Percentiles rank a stretch among this genome's conserved stretches.
These are phyloP conservation scores for Drosophila trichaetosa DNA, from an alignment of 2,888 invertebrate species.

Conservation along the genomic window DNA sequence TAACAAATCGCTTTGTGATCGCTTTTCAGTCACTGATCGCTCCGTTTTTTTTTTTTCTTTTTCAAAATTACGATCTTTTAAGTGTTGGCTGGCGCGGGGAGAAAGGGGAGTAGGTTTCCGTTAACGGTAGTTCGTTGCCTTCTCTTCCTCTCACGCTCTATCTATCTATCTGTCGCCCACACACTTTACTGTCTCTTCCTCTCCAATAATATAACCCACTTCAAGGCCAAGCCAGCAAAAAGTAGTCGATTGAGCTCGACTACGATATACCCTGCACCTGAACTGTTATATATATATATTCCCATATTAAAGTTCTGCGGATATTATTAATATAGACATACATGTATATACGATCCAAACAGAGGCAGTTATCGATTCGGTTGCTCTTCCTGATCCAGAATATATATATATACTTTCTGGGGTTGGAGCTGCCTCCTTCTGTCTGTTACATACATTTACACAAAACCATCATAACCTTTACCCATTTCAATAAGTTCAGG, in stretches of 20 bases:
- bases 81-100: not conserved
- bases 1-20: conserved; percentile 37
- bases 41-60: conserved; percentile 4
- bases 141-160: not conserved
- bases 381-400: not conserved
- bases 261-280: not conserved
- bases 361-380: not conserved
- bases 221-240: conserved; percentile 35
- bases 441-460: not conserved
- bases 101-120: not conserved
- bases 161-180: not conserved
- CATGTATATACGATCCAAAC: too few relatives aligned
- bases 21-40: conserved; percentile 6
- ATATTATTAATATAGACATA: not conserved
- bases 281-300: too few relatives aligned
- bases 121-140: not conserved
- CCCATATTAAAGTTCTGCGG: not conserved
- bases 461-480: not conserved
- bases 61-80: not conserved
- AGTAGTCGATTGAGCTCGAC: not conserved
- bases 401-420: not conserved
- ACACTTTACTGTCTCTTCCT: not conserved
- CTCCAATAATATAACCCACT: not conserved
- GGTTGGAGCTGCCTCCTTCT: not conserved
- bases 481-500: not conserved